Evolutionary conservation across 1,140 invertebrate genomes (phyloP), one percentile per base, ranked within the genome.

Genomic region (Drosophila jambulina): DNA sequence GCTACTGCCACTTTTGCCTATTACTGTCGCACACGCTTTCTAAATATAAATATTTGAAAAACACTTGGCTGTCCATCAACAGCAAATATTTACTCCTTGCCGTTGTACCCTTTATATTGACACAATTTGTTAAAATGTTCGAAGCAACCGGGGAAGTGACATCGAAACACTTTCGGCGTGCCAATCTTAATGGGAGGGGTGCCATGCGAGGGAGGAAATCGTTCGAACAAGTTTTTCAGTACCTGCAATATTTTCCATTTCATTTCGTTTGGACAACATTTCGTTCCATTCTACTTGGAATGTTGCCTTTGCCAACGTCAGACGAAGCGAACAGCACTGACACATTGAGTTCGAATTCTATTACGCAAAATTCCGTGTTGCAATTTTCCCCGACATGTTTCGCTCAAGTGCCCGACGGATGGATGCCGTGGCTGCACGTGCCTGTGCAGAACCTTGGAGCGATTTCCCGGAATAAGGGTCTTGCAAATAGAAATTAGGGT

Each of bases 51-150:
- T 56, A 56, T 56, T 56, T 56, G 21, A 29, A 48, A 61, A 46
- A 43, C 56, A 42, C 32, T 42, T 58, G 56, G 8, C 36, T 42
- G 32, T 58, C 54, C 12, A 57, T 40, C 36, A 65, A 46, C 19
- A 21, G 25, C 21, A 29, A 43, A 60, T 21, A 48, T 49, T 49
- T 68, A 3, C 53, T 43, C 29, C 32, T 54, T 64, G 32, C 21
- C 23, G 13, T 51, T 21, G 21, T 49, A 49, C 27, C 36, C 43
- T 43, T 56, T 56, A 15, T 34, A 43, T 38, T 62, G 77, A 56
- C 76, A 60, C 76, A 75, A 80, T 68, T 80, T 80, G 77, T 80
- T 79, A 54, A 75, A 75, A 68, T 75, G 58, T 49, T 69, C 62
- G 13, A 34, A 17, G 40, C 54, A 61, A 40, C 25, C 64, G 15